Evolutionary conservation across 2,113 vertebrate genomes (phyloP).

Genomic region (Grus americana): DNA sequence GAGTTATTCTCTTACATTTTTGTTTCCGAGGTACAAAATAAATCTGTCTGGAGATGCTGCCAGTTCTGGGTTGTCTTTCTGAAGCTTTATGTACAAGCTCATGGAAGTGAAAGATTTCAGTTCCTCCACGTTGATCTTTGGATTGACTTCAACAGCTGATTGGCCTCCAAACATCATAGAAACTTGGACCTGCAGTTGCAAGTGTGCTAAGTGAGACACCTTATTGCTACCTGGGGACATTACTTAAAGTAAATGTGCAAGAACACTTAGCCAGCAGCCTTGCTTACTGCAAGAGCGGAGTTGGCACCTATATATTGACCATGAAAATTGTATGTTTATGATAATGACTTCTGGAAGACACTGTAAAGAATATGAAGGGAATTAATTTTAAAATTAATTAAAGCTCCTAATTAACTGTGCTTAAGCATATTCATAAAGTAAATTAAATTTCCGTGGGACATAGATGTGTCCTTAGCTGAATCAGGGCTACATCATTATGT

Average conservation of each 20-base stretch:
- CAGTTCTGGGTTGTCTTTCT: slow-evolving; percentile 77
- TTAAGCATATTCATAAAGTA: background rate
- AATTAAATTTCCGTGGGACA: background rate
- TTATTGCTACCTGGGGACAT: background rate
- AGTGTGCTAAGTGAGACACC: background rate
- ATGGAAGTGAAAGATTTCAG: slow-evolving; percentile 92
- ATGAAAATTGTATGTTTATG: background rate
- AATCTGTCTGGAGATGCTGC: slow-evolving; percentile 85
- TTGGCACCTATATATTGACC: background rate
- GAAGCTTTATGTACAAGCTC: slow-evolving; percentile 86
- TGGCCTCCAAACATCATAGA: slow-evolving; percentile 96
- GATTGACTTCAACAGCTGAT: slow-evolving; percentile 89
- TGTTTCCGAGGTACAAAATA: slow-evolving; percentile 92
- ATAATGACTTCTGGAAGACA: background rate
- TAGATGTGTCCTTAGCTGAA: background rate
- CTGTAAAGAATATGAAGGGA: background rate
- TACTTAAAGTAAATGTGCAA: background rate
- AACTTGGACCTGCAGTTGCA: slow-evolving; percentile 86
- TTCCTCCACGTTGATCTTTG: slow-evolving; percentile 85
- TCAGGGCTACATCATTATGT: background rate
- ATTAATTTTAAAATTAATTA: background rate
- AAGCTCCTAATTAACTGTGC: background rate
- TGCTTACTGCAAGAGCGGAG: background rate
- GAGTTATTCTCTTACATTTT: slow-evolving; percentile 79
- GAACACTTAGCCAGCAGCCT: background rate